Conservation (phyloP, 1,140 invertebrate species). For the Diabrotica virgifera region DNA sequence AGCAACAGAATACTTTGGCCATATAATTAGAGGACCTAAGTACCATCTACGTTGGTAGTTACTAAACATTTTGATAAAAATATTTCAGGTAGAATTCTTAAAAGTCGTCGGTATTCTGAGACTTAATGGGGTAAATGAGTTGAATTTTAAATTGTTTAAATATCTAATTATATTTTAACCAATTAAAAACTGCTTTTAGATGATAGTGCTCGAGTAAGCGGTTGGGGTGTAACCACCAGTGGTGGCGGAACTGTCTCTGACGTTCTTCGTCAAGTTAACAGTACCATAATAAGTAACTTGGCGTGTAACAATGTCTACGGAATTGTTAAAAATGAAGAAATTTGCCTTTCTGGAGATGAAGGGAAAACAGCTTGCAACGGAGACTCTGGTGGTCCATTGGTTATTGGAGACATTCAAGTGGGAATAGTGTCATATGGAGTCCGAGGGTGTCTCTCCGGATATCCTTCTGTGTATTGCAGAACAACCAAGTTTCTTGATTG, state of each 20-base stretch:
- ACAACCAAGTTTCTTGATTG: neutral
- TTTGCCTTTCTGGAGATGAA: neutral
- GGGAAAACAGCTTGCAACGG: neutral
- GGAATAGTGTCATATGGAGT: neutral
- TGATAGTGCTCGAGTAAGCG: neutral
- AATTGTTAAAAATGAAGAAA: neutral
- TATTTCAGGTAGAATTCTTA: no score
- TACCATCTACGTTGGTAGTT: no score
- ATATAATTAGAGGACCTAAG: no score
- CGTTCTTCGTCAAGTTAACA: slow-evolving; percentile 3
- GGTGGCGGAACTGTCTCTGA: neutral
- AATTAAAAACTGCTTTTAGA: neutral
- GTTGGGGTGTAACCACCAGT: neutral
- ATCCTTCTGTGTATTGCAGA: neutral
- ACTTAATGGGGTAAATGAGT: neutral
- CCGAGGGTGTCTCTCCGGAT: neutral
- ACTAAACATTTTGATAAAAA: no score
- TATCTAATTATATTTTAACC: neutral
- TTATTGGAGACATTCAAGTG: neutral
- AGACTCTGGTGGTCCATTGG: neutral
- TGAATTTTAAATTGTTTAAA: neutral
- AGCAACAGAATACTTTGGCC: no score
- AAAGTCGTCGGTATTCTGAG: no score
- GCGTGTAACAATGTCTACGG: neutral
- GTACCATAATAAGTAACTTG: neutral